phyloP scores from a whole-genome alignment of 2,113 vertebrate species.

The Microtus montanus region DNA sequence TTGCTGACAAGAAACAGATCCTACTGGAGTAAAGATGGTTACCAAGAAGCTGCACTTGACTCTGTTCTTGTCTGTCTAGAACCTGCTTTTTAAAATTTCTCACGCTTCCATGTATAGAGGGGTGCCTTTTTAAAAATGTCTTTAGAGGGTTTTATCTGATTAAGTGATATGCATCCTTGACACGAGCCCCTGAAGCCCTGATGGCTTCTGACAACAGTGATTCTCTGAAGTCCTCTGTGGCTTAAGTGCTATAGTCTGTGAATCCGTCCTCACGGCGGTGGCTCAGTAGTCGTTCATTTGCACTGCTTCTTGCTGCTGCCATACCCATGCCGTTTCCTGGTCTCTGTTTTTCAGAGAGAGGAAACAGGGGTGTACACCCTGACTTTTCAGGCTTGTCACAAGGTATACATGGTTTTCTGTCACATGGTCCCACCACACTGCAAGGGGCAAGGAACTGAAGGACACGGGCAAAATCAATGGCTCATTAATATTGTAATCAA shows the following conservation, averaged over 20 bases:
- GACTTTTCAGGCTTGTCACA: neutral
- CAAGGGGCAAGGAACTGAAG: neutral
- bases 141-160: constrained; percentile 13
- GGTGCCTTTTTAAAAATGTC: neutral
- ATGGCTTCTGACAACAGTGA: neutral
- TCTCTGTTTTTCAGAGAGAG: neutral
- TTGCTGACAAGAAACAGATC: no score
- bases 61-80: no score
- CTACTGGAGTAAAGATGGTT: no score
- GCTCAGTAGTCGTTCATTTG: neutral
- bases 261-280: neutral
- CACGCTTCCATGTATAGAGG: neutral
- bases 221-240: neutral
- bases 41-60: no score
- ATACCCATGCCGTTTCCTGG: neutral
- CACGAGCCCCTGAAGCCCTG: neutral
- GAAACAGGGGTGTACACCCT: neutral
- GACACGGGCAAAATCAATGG: neutral
- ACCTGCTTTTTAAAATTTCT: no score
- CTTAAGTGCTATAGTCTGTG: neutral
- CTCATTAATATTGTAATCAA: neutral
- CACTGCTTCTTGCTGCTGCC: neutral
- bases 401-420: neutral
- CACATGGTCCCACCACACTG: neutral
- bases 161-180: neutral